Evolutionary conservation across 2,888 invertebrate genomes (phyloP).

Genomic region (Amphimallon solstitiale): DNA sequence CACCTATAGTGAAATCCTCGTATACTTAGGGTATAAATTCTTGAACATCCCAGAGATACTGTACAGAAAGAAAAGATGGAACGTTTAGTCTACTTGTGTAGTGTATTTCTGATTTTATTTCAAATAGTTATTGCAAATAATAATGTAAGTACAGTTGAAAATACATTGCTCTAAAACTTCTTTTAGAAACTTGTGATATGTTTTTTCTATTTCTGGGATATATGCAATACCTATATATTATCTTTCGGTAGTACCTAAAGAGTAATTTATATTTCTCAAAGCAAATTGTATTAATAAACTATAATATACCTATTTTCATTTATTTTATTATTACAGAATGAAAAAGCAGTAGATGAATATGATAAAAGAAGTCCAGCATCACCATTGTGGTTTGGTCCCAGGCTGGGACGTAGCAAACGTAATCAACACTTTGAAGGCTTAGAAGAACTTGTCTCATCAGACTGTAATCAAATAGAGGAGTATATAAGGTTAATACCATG

Average conservation of each 20-base stretch:
- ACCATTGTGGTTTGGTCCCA: slow-evolving; percentile 66
- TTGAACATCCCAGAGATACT: slow-evolving; percentile 30
- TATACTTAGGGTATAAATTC: slow-evolving; percentile 50
- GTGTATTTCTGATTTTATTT: slow-evolving; percentile 17
- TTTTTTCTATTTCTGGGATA: too few relatives aligned
- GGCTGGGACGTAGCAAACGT: slow-evolving; percentile 66
- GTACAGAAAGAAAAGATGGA: slow-evolving; percentile 47
- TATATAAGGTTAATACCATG: slow-evolving; percentile 61
- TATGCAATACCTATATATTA: too few relatives aligned
- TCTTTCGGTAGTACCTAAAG: too few relatives aligned
- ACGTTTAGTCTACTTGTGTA: slow-evolving; percentile 45
- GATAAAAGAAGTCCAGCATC: slow-evolving; percentile 1
- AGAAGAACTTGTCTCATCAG: slow-evolving; percentile 48
- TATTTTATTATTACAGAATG: slow-evolving; percentile 9
- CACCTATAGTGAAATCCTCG: slow-evolving; percentile 51
- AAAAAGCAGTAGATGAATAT: slow-evolving; percentile 19
- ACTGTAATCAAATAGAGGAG: slow-evolving; percentile 55
- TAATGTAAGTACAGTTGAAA: slow-evolving; percentile 33
- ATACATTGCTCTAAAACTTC: slow-evolving; percentile 11
- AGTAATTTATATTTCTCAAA: too few relatives aligned
- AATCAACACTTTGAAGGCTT: slow-evolving; percentile 52
- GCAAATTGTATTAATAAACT: too few relatives aligned
- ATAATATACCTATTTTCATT: too few relatives aligned
- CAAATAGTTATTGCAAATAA: slow-evolving; percentile 19
- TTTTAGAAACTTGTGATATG: too few relatives aligned